Evolutionary conservation across 2,888 invertebrate species (phyloP), one percentile per base, ranked within the genome.

Genomic region (Polyommatus iphigenia): DNA sequence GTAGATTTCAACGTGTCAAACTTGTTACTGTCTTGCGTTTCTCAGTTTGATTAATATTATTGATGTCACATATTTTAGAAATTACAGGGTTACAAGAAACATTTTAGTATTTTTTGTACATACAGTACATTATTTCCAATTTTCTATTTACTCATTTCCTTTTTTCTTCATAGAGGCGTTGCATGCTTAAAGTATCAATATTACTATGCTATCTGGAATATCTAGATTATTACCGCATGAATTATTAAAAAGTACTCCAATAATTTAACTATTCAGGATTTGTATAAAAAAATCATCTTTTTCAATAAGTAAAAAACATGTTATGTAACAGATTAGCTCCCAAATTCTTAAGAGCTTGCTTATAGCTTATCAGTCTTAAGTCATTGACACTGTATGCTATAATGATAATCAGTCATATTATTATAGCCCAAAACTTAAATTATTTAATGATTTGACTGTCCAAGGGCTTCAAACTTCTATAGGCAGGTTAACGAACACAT

Each of bases 61-160:
- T 86, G 72, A 85, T 86, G 88, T 90, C 89, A 90, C 90, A 90
- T 87, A 87, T 87, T 81, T 91, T 90, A 91, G 90, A 90, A 87
- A 88, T 88, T 89, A 92, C 92, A 92, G 92, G 92, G 92, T 92
- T 90, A 86, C 87, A 86, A 86, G 83, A 84, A 87, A 85, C 85
- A 87, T 82, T 79, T 83, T 84, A 85, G 83, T 84, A 80, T 83
- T 84, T 80, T 83, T 78, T 54, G 75, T 75, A 75, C 54, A 54
- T 75, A 81, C 83, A 84, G 78, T 82, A 82, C 79, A 83, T 78
- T 81, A 67, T 77, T 78, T 76, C 67, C 76, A 77, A 72, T 75
- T 78, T 78, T 73, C 71, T 62, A 72, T 54, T 72, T 71, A 75
- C 50, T 78, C 75, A 3, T 77, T 18, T 57, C 3, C 24, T 24